Evolutionary conservation across 2,797 vertebrate species (phyloP), one percentile per base, ranked within the genome.

Genomic region (Pachyuromys duprasi): DNA sequence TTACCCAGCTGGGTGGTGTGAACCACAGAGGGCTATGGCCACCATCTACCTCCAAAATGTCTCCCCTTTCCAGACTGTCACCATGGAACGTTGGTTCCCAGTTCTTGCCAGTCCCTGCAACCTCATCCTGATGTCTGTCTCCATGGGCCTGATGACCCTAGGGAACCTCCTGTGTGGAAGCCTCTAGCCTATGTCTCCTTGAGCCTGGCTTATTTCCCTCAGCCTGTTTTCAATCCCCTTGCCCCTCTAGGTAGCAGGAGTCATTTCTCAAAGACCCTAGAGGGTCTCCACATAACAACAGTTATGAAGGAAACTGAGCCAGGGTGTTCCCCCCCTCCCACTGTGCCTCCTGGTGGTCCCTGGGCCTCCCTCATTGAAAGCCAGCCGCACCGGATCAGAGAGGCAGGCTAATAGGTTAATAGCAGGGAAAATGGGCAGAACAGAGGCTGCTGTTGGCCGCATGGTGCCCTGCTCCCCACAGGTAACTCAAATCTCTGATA

Each of bases 71-170:
- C 9, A 14, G 0, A 14, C 78, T 4, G 45, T 55, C 17, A 3
- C 15, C 0, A 0, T 2, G 13, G 42, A 55, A n/a, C 6, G 1
- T 8, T 3, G 2, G 18, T 1, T 20, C 7, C 24, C 20, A 55
- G 65, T 45, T n/a, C 13, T 24, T 72, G 84, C 33, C 42, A 67
- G 62, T 12, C 20, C 31, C 82, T 53, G 63, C 8, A 11, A 26
- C 49, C 24, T 5, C 15, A 42, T 86, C 33, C 67, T 72, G 49
- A 70, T 72, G 67, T 57, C 67, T 86, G 49, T 42, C 53, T 87
- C 67, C 72, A 49, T 57, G n/a, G 67, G 24, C 57, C 63, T 86
- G 4, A 72, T 57, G 67, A 39, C n/a, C 33, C 49, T 72, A 11
- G 9, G n/a, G 24, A 57, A 39, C 67, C 67, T 60, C 84, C 49